Evolutionary conservation across 2,797 vertebrate species (phyloP).

Genomic region (Otus scops): DNA sequence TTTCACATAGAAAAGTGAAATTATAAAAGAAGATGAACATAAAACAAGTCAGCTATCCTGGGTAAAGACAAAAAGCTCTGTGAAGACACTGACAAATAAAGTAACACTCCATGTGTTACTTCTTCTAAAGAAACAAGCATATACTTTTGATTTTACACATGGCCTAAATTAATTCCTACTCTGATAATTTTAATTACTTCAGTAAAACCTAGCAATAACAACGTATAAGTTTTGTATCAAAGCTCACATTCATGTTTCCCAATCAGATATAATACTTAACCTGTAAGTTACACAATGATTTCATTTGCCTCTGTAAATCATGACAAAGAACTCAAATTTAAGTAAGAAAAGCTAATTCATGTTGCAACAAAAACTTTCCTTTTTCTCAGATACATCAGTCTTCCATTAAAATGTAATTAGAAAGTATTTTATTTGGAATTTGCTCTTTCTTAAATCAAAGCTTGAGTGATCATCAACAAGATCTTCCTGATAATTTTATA

Average conservation of each 20-base stretch:
- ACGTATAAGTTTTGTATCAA: neutral
- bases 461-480: neutral
- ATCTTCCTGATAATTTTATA: neutral
- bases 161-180: neutral
- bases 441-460: neutral
- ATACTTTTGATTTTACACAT: neutral
- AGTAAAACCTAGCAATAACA: neutral
- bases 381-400: neutral
- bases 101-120: neutral
- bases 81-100: neutral
- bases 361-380: neutral
- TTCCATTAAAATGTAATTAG: neutral
- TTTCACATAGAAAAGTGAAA: slow-evolving; percentile 3
- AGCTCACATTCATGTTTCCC: neutral
- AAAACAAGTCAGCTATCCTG: neutral
- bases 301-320: neutral
- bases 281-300: neutral
- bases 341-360: neutral
- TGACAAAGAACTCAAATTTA: neutral
- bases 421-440: neutral
- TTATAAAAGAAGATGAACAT: neutral
- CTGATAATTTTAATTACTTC: neutral
- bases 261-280: neutral
- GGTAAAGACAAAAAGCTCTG: neutral
- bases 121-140: neutral